Base-by-base conservation (phyloP, 2,888 invertebrate species). In the Agrochola lota region DNA sequence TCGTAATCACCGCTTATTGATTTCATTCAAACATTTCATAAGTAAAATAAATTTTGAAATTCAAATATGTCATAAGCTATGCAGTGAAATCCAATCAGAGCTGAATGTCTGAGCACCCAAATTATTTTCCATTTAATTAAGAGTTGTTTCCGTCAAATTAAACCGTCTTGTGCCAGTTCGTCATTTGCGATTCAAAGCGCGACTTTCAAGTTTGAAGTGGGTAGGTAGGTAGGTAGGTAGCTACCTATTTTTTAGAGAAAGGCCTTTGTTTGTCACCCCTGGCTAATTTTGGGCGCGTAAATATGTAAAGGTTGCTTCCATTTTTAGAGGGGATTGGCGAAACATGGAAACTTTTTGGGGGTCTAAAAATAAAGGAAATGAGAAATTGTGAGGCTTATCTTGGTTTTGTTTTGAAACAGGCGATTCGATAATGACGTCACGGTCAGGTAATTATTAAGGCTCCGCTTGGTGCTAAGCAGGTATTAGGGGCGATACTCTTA, bases 121-220 rank as follows among this genome's bases (percentile, higher is more conserved):
- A 92, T 94, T 91, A 93, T 94, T 92, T 92, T 88, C 91, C 90
- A 92, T 95, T 92, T 94, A 95, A 94, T 95, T 94, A 92, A 91
- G 92, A 91, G 89, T 91, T 92, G 92, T 92, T 93, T 91, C 92
- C 90, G 90, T 91, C 91, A 94, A 95, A 95, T 95, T 93, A 93
- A 94, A 93, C 92, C 92, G 90, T 87, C 90, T 89, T 86, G 86
- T 90, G 90, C 91, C 92, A 91, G 88, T 81, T 89, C 87, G 88
- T 84, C 91, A 94, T 95, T 95, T 95, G 94, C 92, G 92, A 94
- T 94, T 94, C 94, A 93, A 94, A 94, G 90, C 88, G 88, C 81
- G 88, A 91, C 86, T 91, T 90, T 85, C 87, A 90, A 91, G 91
- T 92, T 91, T 88, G 85, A 89, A 78, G 60, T 83, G n/a, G 82